A percentile compares a stretch with the other conserved stretches of the same genome.
Evolutionary conservation across 2,797 vertebrate genomes (phyloP).

Genomic region (Carcharodon carcharias): DNA sequence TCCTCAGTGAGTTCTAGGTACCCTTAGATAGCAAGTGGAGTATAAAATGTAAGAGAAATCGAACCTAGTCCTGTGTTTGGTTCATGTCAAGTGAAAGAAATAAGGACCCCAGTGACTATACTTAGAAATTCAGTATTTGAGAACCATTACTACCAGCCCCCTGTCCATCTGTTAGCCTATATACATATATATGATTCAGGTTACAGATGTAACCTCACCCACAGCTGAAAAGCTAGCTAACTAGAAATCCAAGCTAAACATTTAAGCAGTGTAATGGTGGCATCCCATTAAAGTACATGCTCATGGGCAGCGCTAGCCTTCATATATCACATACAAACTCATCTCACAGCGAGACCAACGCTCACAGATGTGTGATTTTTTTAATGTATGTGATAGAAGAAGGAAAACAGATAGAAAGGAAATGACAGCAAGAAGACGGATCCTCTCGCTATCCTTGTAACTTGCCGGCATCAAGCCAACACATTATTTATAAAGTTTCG

Average conservation of each 20-base stretch:
- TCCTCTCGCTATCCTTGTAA: not conserved
- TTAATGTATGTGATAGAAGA: not conserved
- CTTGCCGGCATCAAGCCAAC: not conserved
- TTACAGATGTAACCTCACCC: not conserved
- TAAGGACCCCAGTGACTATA: not conserved
- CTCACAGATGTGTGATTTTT: not conserved
- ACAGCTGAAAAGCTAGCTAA: not conserved
- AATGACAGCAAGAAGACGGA: not conserved
- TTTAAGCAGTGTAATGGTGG: not conserved
- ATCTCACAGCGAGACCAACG: not conserved
- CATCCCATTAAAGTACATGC: too few relatives aligned
- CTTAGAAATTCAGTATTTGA: not conserved
- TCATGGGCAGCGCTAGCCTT: not conserved
- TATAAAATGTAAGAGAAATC: not conserved
- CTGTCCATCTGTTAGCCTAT: too few relatives aligned
- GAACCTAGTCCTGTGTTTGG: not conserved
- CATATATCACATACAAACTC: not conserved
- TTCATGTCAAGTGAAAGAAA: not conserved
- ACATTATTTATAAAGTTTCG: not conserved
- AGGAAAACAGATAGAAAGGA: not conserved
- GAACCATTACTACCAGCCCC: not conserved
- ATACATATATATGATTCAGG: not conserved
- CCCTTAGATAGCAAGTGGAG: too few relatives aligned
- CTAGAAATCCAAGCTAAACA: not conserved
- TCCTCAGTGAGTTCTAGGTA: not conserved